phyloP scores from a whole-genome alignment of 2,797 vertebrate species.

The Muscicapa comitata region DNA sequence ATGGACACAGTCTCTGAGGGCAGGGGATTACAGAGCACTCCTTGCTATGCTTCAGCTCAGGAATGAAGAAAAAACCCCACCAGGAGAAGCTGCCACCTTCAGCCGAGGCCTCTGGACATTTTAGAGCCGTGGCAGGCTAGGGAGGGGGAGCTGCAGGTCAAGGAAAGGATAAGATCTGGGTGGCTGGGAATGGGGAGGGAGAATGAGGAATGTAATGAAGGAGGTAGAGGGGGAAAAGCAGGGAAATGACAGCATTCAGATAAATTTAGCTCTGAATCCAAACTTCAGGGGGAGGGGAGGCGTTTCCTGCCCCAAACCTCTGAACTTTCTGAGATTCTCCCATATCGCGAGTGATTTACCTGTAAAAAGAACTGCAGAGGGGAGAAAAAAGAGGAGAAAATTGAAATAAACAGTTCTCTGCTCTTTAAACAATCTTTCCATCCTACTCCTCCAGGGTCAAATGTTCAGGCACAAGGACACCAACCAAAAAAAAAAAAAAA shows the following conservation, averaged over 20 bases:
- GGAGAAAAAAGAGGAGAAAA: not conserved
- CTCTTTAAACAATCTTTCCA: conserved; percentile 50
- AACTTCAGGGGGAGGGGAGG: conserved; percentile 22
- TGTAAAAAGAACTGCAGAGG: not conserved
- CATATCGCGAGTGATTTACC: not conserved
- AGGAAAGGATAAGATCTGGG: conserved; percentile 64
- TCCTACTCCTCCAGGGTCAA: conserved; percentile 24
- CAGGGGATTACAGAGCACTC: not conserved
- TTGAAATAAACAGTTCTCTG: conserved; percentile 51
- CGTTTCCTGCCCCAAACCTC: conserved; percentile 46
- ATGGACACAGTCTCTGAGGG: not conserved
- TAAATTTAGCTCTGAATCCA: conserved; percentile 59
- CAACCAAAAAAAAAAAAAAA: not conserved
- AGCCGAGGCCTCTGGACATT: not conserved
- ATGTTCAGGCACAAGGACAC: conserved; percentile 39
- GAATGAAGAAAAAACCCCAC: not conserved
- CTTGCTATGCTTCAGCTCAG: not conserved
- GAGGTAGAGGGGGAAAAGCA: conserved; percentile 50
- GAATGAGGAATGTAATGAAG: conserved; percentile 53
- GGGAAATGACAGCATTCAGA: conserved; percentile 60
- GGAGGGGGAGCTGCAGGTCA: conserved; percentile 63
- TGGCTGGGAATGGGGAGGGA: conserved; percentile 43
- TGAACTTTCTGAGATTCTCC: conserved; percentile 49
- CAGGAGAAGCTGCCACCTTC: not conserved
- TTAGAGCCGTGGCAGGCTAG: not conserved